Conservation (phyloP, 2,888 invertebrate genomes). For the Diarsia rubi region DNA sequence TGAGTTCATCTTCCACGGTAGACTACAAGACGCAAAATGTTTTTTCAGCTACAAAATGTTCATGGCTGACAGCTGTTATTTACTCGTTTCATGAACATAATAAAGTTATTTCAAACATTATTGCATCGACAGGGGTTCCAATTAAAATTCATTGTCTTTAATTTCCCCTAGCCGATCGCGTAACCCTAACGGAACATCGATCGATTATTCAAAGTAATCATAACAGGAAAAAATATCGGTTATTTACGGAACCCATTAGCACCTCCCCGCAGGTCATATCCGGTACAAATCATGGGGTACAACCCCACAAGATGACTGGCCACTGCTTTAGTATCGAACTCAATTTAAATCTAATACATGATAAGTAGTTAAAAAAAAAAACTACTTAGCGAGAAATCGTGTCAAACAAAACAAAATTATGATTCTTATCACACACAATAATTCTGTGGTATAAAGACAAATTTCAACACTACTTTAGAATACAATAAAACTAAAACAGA, state of each 20-base stretch:
- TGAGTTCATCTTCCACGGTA: neutral
- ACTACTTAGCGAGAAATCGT: neutral
- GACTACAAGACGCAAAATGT: neutral
- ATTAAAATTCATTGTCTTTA: conserved; percentile 48
- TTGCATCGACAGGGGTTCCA: conserved; percentile 21
- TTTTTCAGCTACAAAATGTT: neutral
- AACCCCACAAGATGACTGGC: conserved; percentile 80
- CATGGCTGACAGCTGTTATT: neutral
- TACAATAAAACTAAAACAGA: conserved; percentile 21
- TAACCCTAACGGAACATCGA: conserved; percentile 72
- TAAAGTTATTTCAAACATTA: conserved; percentile 7
- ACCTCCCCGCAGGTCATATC: conserved; percentile 84
- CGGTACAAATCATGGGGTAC: conserved; percentile 83
- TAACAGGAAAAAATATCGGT: conserved; percentile 69
- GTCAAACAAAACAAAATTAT: conserved; percentile 9
- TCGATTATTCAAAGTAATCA: conserved; percentile 73
- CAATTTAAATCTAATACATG: conserved; percentile 79
- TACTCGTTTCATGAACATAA: neutral
- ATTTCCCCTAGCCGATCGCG: conserved; percentile 62
- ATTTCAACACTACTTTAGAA: conserved; percentile 22
- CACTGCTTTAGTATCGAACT: conserved; percentile 71
- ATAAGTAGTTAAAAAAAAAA: conserved; percentile 67
- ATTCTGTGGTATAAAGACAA: neutral
- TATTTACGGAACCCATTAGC: conserved; percentile 85
- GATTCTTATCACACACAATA: neutral